Conservation (phyloP, 1,140 invertebrate species). For the Procambarus virginalis region DNA sequence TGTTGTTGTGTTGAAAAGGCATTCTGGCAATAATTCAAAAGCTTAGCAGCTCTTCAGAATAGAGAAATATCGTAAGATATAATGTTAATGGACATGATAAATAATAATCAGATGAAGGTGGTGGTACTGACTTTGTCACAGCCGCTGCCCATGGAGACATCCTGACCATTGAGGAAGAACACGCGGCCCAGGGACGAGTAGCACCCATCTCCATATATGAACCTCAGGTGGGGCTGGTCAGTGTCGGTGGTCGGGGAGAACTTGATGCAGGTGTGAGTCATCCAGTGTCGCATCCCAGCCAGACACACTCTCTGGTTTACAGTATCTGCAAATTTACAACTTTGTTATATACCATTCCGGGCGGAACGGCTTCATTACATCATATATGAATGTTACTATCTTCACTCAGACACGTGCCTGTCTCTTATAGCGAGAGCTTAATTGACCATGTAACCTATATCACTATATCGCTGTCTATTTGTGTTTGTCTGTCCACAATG, state of each 20-base stretch:
- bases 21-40: too few relatives aligned
- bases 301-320: background rate
- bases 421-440: too few relatives aligned
- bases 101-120: background rate
- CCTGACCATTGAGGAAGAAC: conserved; percentile 69
- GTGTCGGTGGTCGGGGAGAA: conserved; percentile 38
- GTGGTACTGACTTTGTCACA: conserved; percentile 73
- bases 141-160: conserved; percentile 72
- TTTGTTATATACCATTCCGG: too few relatives aligned
- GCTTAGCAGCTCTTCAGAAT: background rate
- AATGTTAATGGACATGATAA: background rate
- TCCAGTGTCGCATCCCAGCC: conserved; percentile 60
- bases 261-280: conserved; percentile 53
- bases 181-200: conserved; percentile 72
- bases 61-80: background rate
- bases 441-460: too few relatives aligned
- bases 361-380: too few relatives aligned
- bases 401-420: too few relatives aligned
- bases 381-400: too few relatives aligned
- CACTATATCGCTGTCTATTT: too few relatives aligned
- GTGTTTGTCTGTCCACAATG: too few relatives aligned
- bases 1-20: too few relatives aligned
- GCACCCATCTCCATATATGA: conserved; percentile 68
- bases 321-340: background rate
- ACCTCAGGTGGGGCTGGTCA: conserved; percentile 43